Evolutionary conservation across 2,797 vertebrate species (phyloP).

Genomic region (Tapirus indicus): DNA sequence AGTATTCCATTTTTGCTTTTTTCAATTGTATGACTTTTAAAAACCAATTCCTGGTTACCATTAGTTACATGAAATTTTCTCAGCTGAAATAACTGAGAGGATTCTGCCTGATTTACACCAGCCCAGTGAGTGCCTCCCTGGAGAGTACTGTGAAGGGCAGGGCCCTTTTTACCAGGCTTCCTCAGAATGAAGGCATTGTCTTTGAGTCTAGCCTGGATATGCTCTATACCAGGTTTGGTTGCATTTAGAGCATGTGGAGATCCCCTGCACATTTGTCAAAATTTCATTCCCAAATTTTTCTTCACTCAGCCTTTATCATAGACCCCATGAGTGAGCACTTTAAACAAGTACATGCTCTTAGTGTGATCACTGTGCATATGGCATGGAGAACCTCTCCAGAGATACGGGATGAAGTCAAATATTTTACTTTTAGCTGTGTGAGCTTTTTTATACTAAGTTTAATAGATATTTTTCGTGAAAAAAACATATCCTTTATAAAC

Average conservation of each 20-base stretch:
- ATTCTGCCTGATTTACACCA: neutral
- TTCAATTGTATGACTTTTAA: neutral
- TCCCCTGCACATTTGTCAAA: neutral
- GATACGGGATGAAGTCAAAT: neutral
- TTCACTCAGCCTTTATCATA: neutral
- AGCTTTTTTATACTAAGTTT: neutral
- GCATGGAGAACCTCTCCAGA: neutral
- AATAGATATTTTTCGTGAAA: neutral
- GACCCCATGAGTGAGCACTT: neutral
- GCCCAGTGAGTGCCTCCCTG: neutral
- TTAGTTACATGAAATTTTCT: neutral
- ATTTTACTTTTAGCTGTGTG: neutral
- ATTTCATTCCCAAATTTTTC: neutral
- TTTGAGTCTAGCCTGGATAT: neutral
- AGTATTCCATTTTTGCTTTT: neutral
- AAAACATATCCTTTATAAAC: neutral
- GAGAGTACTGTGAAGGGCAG: accelerated
- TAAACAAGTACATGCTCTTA: neutral
- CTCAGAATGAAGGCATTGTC: neutral
- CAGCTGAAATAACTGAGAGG: neutral
- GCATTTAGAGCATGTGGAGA: neutral
- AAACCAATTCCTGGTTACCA: neutral
- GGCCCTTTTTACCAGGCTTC: accelerated
- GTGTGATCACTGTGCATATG: neutral
- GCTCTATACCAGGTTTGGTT: neutral